phyloP scores from a whole-genome alignment of 2,888 invertebrate species.

The Aphodius granarius region DNA sequence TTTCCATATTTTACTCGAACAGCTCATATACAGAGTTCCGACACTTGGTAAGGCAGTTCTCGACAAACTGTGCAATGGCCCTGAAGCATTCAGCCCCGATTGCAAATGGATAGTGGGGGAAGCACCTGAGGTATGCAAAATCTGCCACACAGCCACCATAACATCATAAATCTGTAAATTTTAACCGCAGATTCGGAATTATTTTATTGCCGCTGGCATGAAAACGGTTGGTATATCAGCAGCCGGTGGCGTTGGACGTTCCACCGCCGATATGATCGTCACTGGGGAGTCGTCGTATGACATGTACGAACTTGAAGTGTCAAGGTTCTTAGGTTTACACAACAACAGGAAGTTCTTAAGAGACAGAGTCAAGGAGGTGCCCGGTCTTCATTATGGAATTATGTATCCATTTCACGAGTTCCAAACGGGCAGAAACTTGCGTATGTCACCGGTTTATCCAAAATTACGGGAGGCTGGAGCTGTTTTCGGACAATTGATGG shows the following conservation, averaged over 20 bases:
- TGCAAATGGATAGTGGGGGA: slow-evolving; percentile 95
- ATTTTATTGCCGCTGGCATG: slow-evolving; percentile 93
- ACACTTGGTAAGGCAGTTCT: slow-evolving; percentile 72
- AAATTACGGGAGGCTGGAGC: slow-evolving; percentile 89
- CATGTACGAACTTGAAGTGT: slow-evolving; percentile 87
- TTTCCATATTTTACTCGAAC: slow-evolving; percentile 86
- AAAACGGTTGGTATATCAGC: slow-evolving; percentile 95
- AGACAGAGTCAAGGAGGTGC: slow-evolving; percentile 90
- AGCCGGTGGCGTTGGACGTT: slow-evolving; percentile 92
- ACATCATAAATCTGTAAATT: neutral
- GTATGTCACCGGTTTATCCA: slow-evolving; percentile 95
- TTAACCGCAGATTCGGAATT: slow-evolving; percentile 72
- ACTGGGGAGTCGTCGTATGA: slow-evolving; percentile 80
- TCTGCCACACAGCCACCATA: neutral
- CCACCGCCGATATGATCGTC: slow-evolving; percentile 85
- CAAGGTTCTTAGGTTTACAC: slow-evolving; percentile 88
- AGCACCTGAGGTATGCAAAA: slow-evolving; percentile 90
- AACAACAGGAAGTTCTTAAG: slow-evolving; percentile 91
- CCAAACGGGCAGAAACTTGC: slow-evolving; percentile 81
- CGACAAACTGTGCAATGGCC: slow-evolving; percentile 82
- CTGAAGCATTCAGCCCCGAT: slow-evolving; percentile 96
- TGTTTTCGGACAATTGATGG: slow-evolving; percentile 96
- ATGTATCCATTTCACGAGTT: slow-evolving; percentile 87
- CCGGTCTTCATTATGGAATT: slow-evolving; percentile 83
- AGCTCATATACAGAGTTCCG: slow-evolving; percentile 83